These are phyloP conservation scores for Bufotes viridis DNA, from an alignment of 2,797 vertebrate genomes.

Conservation along the genomic window DNA sequence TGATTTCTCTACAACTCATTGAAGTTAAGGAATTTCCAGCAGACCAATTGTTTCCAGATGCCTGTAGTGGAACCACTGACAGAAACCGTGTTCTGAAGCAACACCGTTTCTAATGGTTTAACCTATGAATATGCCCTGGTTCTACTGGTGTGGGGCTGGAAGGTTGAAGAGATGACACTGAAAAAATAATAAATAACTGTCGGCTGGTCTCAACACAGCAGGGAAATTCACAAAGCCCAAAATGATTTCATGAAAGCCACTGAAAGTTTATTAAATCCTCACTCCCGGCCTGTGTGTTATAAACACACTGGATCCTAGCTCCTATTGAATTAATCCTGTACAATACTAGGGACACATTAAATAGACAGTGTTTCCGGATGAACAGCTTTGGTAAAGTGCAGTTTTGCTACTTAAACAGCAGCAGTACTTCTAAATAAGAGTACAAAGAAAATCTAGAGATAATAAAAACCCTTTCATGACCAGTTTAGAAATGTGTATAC, in stretches of 20 bases:
- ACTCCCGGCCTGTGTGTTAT: constrained; percentile 11
- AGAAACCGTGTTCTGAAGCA: not conserved
- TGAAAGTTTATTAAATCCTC: constrained; percentile 54
- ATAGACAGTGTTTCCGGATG: constrained; percentile 54
- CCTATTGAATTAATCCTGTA: not conserved
- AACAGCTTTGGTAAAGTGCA: constrained; percentile 75
- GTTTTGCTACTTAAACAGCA: constrained; percentile 71
- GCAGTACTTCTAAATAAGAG: constrained; percentile 64
- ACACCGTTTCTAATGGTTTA: not conserved
- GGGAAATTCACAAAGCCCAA: not conserved
- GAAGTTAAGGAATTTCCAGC: not conserved
- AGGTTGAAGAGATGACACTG: not conserved
- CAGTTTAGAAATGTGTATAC: constrained; percentile 51
- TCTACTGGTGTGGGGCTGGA: not conserved
- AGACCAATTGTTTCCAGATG: not conserved
- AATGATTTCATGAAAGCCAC: constrained; percentile 36
- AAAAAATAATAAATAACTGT: not conserved
- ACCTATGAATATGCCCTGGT: not conserved
- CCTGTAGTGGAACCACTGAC: not conserved
- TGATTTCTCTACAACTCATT: not conserved
- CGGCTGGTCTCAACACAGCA: not conserved
- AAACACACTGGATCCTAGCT: not conserved
- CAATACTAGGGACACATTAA: constrained; percentile 29
- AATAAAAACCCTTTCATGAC: constrained; percentile 63
- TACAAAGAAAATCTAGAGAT: constrained; percentile 51